Evolutionary conservation across 1,140 invertebrate genomes (phyloP).

Genomic region (Drosophila sechellia): DNA sequence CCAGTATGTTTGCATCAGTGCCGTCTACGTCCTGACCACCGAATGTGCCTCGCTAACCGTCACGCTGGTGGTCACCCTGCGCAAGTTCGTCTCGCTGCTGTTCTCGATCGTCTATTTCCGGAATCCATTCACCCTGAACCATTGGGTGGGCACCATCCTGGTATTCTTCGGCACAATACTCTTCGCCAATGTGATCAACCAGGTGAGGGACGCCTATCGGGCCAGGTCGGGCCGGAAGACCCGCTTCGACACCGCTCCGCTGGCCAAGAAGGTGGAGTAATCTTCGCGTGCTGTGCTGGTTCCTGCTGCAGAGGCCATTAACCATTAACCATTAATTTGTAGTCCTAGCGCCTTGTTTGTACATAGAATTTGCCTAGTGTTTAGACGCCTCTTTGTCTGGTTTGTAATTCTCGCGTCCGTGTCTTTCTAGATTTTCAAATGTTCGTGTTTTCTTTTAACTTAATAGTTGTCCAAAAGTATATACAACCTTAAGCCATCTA

Average conservation of each 20-base stretch:
- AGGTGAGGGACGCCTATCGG: slow-evolving; percentile 59
- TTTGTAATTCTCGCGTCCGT: neutral
- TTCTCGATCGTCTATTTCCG: slow-evolving; percentile 98
- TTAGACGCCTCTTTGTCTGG: slow-evolving; percentile 15
- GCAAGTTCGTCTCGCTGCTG: slow-evolving; percentile 97
- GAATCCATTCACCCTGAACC: slow-evolving; percentile 96
- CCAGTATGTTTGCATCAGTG: slow-evolving; percentile 97
- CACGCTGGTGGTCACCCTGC: slow-evolving; percentile 96
- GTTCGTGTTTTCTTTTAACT: neutral
- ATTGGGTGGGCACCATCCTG: slow-evolving; percentile 96
- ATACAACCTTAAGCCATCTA: slow-evolving; percentile 3
- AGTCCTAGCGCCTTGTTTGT: slow-evolving; percentile 37
- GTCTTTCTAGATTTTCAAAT: neutral
- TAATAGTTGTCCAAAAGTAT: slow-evolving; percentile 6
- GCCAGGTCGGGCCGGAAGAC: slow-evolving; percentile 21
- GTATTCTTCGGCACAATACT: slow-evolving; percentile 97
- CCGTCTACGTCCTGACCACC: slow-evolving; percentile 96
- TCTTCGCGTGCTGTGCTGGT: neutral
- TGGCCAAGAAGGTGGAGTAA: slow-evolving; percentile 55
- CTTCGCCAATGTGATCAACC: slow-evolving; percentile 86
- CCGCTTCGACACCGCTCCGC: slow-evolving; percentile 27
- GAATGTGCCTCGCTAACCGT: slow-evolving; percentile 97
- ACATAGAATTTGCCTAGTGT: slow-evolving; percentile 35
- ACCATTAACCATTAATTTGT: slow-evolving; percentile 30
- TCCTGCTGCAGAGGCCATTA: slow-evolving; percentile 53